Evolutionary conservation across 2,888 invertebrate genomes (phyloP).

Genomic region (Cremastinae sp.): DNA sequence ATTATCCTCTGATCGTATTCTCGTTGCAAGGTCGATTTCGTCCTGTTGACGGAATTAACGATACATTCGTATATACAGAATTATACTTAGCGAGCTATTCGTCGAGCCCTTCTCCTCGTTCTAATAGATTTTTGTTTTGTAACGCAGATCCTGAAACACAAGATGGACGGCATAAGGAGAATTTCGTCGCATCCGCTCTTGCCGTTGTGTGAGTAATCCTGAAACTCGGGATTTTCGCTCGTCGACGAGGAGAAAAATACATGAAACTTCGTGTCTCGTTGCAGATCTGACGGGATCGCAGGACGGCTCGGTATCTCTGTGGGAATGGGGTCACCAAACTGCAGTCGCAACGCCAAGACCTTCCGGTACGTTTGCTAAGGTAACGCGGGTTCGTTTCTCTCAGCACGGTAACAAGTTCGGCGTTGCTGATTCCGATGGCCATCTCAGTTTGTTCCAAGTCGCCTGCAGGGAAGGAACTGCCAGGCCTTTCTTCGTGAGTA

Average conservation of each 20-base stretch:
- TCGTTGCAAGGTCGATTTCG: too few relatives aligned
- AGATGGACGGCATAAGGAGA: constrained; percentile 95
- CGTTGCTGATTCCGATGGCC: constrained; percentile 98
- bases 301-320: constrained; percentile 96
- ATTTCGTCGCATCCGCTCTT: constrained; percentile 97
- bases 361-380: constrained; percentile 97
- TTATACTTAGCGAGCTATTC: constrained; percentile 16
- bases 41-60: too few relatives aligned
- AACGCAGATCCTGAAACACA: constrained; percentile 93
- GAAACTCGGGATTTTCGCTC: too few relatives aligned
- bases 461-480: constrained; percentile 88
- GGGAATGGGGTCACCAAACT: constrained; percentile 99
- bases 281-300: constrained; percentile 95
- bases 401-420: constrained; percentile 99
- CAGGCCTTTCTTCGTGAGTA: constrained; percentile 93
- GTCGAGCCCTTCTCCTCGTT: too few relatives aligned
- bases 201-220: constrained; percentile 96
- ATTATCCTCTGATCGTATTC: too few relatives aligned
- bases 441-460: constrained; percentile 97
- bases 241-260: neutral
- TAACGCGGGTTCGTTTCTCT: constrained; percentile 96
- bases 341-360: constrained; percentile 94
- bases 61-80: neutral
- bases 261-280: constrained; percentile 39
- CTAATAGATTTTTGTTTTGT: neutral